Evolutionary conservation across 2,888 invertebrate species (phyloP).

Genomic region (Argyresthia goedartella): DNA sequence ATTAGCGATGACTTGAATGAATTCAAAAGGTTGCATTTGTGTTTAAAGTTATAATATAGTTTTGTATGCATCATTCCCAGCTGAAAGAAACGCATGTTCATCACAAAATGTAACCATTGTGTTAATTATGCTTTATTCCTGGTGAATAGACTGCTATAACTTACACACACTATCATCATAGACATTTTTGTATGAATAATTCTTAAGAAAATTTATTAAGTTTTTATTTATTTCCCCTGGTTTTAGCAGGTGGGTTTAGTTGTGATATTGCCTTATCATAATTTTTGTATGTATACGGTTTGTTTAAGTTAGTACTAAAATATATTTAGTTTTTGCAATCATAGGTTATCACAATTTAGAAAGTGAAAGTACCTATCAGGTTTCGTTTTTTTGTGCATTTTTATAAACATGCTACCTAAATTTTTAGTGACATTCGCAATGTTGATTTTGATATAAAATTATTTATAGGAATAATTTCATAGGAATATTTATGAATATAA

Average conservation of each 20-base stretch:
- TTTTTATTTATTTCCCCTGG: constrained; percentile 47
- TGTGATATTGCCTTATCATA: constrained; percentile 61
- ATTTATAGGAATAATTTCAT: constrained; percentile 19
- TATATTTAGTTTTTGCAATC: constrained; percentile 54
- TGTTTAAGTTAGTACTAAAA: constrained; percentile 53
- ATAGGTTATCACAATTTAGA: constrained; percentile 20
- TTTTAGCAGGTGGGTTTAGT: constrained; percentile 47
- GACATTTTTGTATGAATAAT: no score
- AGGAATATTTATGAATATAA: constrained; percentile 35
- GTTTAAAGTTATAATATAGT: no score
- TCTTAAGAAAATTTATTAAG: neutral
- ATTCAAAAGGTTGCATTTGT: no score
- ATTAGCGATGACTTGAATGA: no score
- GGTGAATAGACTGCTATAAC: no score
- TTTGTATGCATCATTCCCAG: no score
- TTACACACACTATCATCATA: no score
- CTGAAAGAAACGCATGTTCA: no score
- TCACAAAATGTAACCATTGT: no score
- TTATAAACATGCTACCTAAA: constrained; percentile 23
- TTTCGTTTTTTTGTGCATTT: no score
- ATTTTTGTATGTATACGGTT: constrained; percentile 64
- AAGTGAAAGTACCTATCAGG: neutral
- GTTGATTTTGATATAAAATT: neutral
- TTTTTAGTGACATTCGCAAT: neutral
- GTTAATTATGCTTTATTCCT: no score